phyloP scores from a whole-genome alignment of 2,888 invertebrate species.

The Autographa pulchrina region DNA sequence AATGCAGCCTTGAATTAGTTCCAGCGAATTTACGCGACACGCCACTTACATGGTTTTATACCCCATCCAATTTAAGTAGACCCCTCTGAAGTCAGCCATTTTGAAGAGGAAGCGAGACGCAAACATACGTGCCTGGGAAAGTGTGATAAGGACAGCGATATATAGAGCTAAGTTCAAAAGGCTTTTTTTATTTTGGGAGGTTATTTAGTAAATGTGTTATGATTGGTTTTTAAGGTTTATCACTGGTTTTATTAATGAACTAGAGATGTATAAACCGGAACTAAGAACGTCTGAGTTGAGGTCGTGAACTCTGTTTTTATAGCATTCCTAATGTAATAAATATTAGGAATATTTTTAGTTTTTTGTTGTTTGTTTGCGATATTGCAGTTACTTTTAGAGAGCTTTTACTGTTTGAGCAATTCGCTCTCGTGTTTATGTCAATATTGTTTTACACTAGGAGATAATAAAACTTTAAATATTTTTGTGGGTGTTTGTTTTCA shows the following conservation, averaged over 20 bases:
- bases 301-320: conserved; percentile 27
- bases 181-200: not conserved
- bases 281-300: conserved; percentile 17
- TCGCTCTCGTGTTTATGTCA: no score
- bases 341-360: not conserved
- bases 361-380: not conserved
- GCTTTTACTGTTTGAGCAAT: not conserved
- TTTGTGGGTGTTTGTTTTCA: no score
- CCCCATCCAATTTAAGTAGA: not conserved
- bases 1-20: conserved; percentile 53
- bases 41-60: conserved; percentile 47
- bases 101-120: not conserved
- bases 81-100: not conserved
- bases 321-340: not conserved
- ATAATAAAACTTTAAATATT: no score
- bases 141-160: not conserved
- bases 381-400: not conserved
- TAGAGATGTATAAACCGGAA: conserved; percentile 39
- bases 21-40: conserved; percentile 48
- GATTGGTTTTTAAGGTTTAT: conserved; percentile 37
- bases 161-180: not conserved
- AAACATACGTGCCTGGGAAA: no score
- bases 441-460: no score
- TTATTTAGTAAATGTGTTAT: conserved; percentile 26
- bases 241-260: conserved; percentile 34